Conservation (phyloP, 2,113 vertebrate species). For the Chascanopsetta lugubris region DNA sequence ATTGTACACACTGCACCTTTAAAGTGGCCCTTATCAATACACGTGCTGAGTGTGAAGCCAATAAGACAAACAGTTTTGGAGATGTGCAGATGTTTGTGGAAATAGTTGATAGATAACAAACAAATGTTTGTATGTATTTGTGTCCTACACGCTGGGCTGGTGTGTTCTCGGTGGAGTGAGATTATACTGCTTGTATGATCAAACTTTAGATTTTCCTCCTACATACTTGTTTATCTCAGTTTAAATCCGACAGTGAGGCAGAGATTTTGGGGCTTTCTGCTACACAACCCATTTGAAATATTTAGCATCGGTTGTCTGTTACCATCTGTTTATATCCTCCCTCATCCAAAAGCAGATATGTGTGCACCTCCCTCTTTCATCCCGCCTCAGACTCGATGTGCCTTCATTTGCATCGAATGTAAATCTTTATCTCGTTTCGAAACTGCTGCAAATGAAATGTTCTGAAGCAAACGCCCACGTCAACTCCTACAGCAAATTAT, state of each 20-base stretch:
- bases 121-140: background rate
- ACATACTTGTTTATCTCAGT: constrained; percentile 13
- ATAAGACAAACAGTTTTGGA: background rate
- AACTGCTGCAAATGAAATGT: constrained; percentile 32
- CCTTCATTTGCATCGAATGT: constrained; percentile 44
- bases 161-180: constrained; percentile 3
- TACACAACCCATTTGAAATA: constrained; percentile 5
- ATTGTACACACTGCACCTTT: background rate
- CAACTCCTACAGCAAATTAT: constrained; percentile 22
- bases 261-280: constrained; percentile 4
- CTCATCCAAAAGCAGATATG: constrained; percentile 20
- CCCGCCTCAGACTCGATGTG: constrained; percentile 22
- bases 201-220: constrained; percentile 12
- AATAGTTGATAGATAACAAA: constrained; percentile 3
- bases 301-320: constrained; percentile 14
- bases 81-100: background rate
- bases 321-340: constrained; percentile 21
- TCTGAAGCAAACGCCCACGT: constrained; percentile 32
- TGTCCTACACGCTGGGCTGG: constrained; percentile 1
- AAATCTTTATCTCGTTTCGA: constrained; percentile 37
- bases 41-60: background rate
- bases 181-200: constrained; percentile 10
- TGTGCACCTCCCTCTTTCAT: constrained; percentile 7
- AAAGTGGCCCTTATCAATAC: background rate
- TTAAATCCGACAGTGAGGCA: constrained; percentile 6